Percentiles rank a stretch among this genome's conserved stretches.
Conservation (phyloP, 2,797 vertebrate genomes). For the Halcyon badia region DNA sequence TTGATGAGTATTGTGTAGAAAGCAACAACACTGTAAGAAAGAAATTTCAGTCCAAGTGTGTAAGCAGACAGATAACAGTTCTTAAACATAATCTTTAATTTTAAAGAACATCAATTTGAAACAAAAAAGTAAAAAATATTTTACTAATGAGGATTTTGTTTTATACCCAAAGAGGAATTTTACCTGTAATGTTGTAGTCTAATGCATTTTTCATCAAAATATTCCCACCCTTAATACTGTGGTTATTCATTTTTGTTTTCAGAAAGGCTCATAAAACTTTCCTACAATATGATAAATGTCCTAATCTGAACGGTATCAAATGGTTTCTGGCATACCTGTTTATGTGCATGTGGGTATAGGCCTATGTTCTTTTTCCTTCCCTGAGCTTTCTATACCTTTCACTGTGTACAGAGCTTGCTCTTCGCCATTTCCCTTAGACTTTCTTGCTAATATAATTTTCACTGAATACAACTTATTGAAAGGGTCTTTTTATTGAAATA, state of each 20-base stretch:
- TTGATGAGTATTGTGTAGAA: not conserved
- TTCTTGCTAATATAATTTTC: not conserved
- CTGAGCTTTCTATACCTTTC: not conserved
- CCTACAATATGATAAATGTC: not conserved
- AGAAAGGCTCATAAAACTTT: not conserved
- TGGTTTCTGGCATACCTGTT: not conserved
- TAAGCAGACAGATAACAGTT: not conserved
- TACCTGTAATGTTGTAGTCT: not conserved
- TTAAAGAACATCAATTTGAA: not conserved
- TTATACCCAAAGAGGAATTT: not conserved
- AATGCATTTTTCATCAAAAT: not conserved
- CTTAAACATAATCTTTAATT: not conserved
- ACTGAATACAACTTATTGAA: not conserved
- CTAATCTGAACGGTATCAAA: not conserved
- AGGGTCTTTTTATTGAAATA: not conserved
- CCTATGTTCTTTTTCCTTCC: not conserved
- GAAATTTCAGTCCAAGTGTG: not conserved
- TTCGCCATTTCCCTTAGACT: not conserved
- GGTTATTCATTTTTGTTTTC: not conserved
- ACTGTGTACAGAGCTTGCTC: not conserved
- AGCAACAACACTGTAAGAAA: not conserved
- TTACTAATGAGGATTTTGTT: not conserved
- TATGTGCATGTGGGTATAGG: not conserved
- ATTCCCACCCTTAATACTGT: not conserved
- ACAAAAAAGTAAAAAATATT: not conserved